Evolutionary conservation across 23 tunicate species (phyloP).

Genomic region (Ciona savignyi): DNA sequence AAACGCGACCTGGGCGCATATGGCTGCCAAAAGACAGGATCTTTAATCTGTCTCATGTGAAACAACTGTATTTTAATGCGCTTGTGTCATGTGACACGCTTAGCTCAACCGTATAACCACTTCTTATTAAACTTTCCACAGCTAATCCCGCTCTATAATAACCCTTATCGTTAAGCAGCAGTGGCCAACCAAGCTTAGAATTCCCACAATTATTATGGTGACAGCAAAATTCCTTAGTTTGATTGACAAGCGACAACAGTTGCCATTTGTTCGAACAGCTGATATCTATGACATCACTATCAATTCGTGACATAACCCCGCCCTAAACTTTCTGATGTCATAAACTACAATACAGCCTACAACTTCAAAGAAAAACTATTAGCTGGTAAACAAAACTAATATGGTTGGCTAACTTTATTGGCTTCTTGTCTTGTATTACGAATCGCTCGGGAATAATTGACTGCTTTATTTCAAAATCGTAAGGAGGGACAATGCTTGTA

Average conservation of each 20-base stretch:
- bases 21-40: no score
- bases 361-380: not conserved
- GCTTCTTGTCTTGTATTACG: no score
- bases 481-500: not conserved
- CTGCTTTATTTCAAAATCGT: not conserved
- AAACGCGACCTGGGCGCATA: no score
- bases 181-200: no score
- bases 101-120: not conserved
- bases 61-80: not conserved
- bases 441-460: not conserved
- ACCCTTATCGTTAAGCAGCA: no score
- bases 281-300: not conserved
- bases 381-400: no score
- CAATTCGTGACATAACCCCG: constrained; percentile 1
- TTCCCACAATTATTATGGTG: not conserved
- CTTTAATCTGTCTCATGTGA: no score
- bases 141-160: no score
- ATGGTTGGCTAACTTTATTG: no score
- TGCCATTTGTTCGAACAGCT: constrained; percentile 10
- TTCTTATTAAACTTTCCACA: no score
- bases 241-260: constrained; percentile 5
- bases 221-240: not conserved
- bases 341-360: not conserved
- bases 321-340: not conserved
- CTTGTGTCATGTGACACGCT: not conserved